Evolutionary conservation across 2,797 vertebrate species (phyloP).

Genomic region (Anguilla marmorata): DNA sequence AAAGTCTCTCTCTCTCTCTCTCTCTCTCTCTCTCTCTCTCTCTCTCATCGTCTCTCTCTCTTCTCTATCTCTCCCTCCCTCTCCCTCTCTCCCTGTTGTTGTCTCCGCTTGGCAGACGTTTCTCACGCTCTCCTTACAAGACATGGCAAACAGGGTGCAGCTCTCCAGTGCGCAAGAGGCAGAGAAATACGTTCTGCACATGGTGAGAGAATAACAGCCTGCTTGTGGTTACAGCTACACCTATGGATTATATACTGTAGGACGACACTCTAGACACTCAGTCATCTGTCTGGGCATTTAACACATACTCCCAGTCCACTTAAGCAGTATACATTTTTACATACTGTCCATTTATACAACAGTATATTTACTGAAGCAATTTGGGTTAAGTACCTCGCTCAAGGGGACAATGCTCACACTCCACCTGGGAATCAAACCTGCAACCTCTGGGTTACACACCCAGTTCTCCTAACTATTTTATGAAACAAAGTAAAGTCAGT

Average conservation of each 20-base stretch:
- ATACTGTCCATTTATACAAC: neutral
- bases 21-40: too few species aligned
- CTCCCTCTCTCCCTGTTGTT: neutral
- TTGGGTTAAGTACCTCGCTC: neutral
- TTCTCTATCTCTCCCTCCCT: too few species aligned
- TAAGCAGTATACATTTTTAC: neutral
- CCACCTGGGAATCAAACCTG: neutral
- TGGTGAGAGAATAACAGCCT: constrained; percentile 75
- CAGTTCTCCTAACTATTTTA: neutral
- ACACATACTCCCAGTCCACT: neutral
- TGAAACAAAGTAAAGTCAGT: neutral
- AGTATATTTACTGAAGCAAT: neutral
- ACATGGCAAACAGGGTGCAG: constrained; percentile 98
- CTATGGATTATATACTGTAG: neutral
- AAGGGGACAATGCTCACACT: neutral
- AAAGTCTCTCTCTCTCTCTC: too few species aligned
- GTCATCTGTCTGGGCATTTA: neutral
- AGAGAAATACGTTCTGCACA: constrained; percentile 98
- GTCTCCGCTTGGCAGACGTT: constrained; percentile 79
- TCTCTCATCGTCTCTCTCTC: neutral
- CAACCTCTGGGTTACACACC: neutral
- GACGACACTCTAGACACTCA: neutral
- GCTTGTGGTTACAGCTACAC: neutral
- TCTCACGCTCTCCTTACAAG: constrained; percentile 97
- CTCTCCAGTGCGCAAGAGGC: constrained; percentile 93